Percentiles rank a stretch among this genome's conserved stretches.
Evolutionary conservation across 2,797 vertebrate species (phyloP).

Genomic region (Gallinago solitaria): DNA sequence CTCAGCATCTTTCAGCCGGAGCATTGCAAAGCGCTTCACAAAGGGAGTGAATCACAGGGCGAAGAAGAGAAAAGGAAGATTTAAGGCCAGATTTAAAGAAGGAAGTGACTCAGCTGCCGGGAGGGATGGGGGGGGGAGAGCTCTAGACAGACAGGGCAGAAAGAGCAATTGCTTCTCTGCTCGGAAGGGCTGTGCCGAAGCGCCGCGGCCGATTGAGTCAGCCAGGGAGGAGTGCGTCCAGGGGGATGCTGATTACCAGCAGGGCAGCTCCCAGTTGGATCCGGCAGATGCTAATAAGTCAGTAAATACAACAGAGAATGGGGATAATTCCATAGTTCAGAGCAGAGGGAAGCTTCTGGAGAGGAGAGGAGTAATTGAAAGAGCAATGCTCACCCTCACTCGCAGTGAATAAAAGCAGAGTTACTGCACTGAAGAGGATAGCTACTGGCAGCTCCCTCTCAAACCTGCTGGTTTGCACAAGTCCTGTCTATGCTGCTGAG

Average conservation of each 20-base stretch:
- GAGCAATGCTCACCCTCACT: neutral
- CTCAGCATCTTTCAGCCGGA: neutral
- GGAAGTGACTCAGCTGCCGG: constrained; percentile 45
- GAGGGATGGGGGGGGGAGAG: neutral
- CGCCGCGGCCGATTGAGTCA: neutral
- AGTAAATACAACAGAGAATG: neutral
- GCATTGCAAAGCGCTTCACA: neutral
- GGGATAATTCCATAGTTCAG: neutral
- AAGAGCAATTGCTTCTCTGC: constrained; percentile 45
- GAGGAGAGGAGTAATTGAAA: neutral
- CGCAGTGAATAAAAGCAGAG: neutral
- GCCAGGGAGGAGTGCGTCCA: neutral
- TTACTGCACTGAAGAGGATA: neutral
- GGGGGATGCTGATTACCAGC: neutral
- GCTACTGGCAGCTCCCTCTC: neutral
- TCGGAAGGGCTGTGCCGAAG: neutral
- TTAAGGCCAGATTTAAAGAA: constrained; percentile 56
- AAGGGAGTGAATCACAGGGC: constrained; percentile 25
- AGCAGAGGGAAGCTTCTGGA: neutral
- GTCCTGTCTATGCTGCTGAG: neutral
- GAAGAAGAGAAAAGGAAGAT: constrained; percentile 39
- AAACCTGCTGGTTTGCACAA: accelerated
- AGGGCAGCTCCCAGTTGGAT: neutral
- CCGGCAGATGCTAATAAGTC: neutral
- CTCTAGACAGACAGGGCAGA: constrained; percentile 47